phyloP scores from a whole-genome alignment of 2,797 vertebrate species.

The Lithobates sylvaticus region DNA sequence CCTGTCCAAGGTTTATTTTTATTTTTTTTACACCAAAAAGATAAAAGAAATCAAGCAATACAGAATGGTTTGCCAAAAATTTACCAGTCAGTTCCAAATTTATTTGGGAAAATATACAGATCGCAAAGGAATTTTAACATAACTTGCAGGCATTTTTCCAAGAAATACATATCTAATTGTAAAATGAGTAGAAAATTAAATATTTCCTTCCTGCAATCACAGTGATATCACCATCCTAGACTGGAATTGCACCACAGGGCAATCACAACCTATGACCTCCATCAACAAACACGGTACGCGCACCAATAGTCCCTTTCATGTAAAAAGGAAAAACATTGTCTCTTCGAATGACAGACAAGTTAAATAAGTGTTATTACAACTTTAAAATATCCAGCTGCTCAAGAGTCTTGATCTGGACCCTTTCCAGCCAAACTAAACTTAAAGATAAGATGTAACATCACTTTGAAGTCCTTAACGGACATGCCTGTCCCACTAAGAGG shows the following conservation, averaged over 20 bases:
- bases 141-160: constrained; percentile 40
- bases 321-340: neutral
- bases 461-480: neutral
- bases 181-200: constrained; percentile 45
- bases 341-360: neutral
- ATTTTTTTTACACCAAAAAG: too few relatives aligned
- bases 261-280: constrained; percentile 9
- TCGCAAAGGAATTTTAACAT: constrained; percentile 40
- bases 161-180: constrained; percentile 40
- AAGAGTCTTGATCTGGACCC: neutral
- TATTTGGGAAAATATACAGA: constrained; percentile 53
- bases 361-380: constrained; percentile 12
- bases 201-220: constrained; percentile 34
- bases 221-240: constrained; percentile 41
- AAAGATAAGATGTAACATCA: neutral
- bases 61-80: constrained; percentile 40
- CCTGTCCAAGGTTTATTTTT: too few relatives aligned
- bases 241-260: neutral
- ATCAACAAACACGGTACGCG: neutral
- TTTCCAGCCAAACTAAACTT: neutral
- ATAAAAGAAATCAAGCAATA: constrained; percentile 2
- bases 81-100: constrained; percentile 56
- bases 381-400: neutral
- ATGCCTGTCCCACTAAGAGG: neutral
- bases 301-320: neutral